Conservation (phyloP, 2,113 vertebrate species). For the Channa argus region DNA sequence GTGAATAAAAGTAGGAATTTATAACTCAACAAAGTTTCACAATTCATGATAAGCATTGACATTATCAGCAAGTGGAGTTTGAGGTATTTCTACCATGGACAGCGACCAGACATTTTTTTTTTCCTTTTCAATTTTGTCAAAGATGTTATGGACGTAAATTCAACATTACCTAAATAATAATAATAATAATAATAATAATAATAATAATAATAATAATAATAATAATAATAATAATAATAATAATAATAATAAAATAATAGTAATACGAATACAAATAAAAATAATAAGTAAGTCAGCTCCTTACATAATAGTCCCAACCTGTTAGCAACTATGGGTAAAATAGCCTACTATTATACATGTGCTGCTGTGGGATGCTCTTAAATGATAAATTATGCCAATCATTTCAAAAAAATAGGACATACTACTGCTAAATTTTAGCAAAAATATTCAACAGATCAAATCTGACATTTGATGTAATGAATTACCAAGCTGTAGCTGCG, state of each 20-base stretch:
- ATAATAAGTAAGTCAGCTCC: not conserved
- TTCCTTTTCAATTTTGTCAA: not conserved
- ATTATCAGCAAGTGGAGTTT: not conserved
- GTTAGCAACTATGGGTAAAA: not conserved
- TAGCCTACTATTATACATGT: not conserved
- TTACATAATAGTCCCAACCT: not conserved
- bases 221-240: no score
- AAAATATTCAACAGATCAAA: not conserved
- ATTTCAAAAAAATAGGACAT: no score
- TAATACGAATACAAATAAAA: no score
- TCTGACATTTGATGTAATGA: slow-evolving; percentile 12
- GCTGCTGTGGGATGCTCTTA: no score
- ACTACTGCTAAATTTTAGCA: not conserved
- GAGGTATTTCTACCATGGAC: slow-evolving; percentile 2
- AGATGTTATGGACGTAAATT: slow-evolving; percentile 6
- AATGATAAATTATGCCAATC: no score
- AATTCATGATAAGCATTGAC: slow-evolving; percentile 26
- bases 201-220: not conserved
- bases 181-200: no score
- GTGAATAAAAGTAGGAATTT: slow-evolving; percentile 31
- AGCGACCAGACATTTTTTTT: no score
- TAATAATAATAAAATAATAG: no score
- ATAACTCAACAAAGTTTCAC: slow-evolving; percentile 16
- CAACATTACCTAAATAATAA: slow-evolving; percentile 7
- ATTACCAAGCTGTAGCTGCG: not conserved